Evolutionary conservation across 1,140 invertebrate species (phyloP).

Genomic region (Drosophila melanogaster): Release_6_plus_ISO1_MT NT_033777.3:16911001-16911500

Average conservation of each 20-base stretch:
- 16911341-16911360: slow-evolving; percentile 1
- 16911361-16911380: slow-evolving; percentile 13
- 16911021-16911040: slow-evolving; percentile 28
- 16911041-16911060: slow-evolving; percentile 50
- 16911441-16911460: slow-evolving; percentile 2
- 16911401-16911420: slow-evolving; percentile 46
- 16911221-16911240: no score
- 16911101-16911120: slow-evolving; percentile 38
- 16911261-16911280: no score
- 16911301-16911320: background rate
- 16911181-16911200: no score
- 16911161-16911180: no score
- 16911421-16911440: slow-evolving; percentile 1
- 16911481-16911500: slow-evolving; percentile 9
- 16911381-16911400: slow-evolving; percentile 59
- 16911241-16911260: no score
- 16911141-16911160: no score
- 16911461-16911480: slow-evolving; percentile 24
- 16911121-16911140: no score
- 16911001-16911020: slow-evolving; percentile 61
- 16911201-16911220: no score
- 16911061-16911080: slow-evolving; percentile 33
- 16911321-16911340: slow-evolving; percentile 14
- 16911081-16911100: slow-evolving; percentile 50
- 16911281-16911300: background rate